Conservation (phyloP, 2,888 invertebrate species). For the Eretmocerus hayati region DNA sequence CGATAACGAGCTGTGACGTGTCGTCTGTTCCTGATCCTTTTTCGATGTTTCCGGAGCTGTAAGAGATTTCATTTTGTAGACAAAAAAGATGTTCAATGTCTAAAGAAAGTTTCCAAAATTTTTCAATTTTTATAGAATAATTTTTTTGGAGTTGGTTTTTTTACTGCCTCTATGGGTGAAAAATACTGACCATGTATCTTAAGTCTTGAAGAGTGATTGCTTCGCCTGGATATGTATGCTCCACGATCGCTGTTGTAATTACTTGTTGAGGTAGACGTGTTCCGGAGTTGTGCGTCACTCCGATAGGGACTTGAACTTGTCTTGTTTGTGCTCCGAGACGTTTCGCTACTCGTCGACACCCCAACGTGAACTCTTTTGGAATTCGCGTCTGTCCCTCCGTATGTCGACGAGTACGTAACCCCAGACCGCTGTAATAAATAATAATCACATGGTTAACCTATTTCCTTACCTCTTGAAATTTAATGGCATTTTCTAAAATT, state of each 20-base stretch:
- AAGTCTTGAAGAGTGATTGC: slow-evolving; percentile 25
- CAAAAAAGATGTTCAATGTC: too few species aligned
- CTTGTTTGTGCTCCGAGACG: slow-evolving; percentile 88
- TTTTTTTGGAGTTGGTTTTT: background rate
- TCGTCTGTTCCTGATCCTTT: slow-evolving; percentile 2
- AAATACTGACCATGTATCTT: slow-evolving; percentile 19
- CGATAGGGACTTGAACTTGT: slow-evolving; percentile 89
- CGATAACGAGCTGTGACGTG: slow-evolving; percentile 62
- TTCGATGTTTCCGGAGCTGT: background rate
- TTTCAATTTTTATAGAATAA: too few species aligned
- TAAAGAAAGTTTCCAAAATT: too few species aligned
- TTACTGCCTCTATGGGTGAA: background rate
- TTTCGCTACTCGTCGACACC: slow-evolving; percentile 91
- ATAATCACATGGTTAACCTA: slow-evolving; percentile 26
- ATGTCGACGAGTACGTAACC: slow-evolving; percentile 75
- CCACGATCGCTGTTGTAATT: slow-evolving; percentile 63
- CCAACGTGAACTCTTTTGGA: slow-evolving; percentile 72
- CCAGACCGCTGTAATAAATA: slow-evolving; percentile 59
- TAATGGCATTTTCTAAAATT: too few species aligned
- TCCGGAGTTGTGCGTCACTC: slow-evolving; percentile 75
- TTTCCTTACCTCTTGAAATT: background rate
- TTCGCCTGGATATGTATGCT: slow-evolving; percentile 38
- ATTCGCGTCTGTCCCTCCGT: slow-evolving; percentile 62
- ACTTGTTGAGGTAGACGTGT: slow-evolving; percentile 79
- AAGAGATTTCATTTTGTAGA: too few species aligned